phyloP scores from a whole-genome alignment of 2,888 invertebrate genomes.

The Thecocarcelia acutangulata region DNA sequence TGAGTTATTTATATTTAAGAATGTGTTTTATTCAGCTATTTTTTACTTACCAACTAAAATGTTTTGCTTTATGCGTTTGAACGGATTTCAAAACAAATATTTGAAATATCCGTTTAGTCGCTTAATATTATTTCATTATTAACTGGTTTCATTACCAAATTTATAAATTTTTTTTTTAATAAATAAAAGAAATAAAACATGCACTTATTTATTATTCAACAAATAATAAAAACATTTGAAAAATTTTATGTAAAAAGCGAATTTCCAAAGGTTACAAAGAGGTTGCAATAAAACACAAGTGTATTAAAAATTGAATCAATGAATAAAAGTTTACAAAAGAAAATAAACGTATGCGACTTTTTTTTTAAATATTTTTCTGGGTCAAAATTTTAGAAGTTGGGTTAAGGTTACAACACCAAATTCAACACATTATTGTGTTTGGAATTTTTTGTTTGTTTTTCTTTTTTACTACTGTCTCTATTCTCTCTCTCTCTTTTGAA shows the following conservation, averaged over 20 bases:
- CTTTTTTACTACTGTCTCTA: neutral
- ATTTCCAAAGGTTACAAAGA: slow-evolving; percentile 27
- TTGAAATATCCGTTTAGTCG: slow-evolving; percentile 67
- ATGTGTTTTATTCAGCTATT: neutral
- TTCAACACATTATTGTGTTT: slow-evolving; percentile 21
- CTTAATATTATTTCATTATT: slow-evolving; percentile 68
- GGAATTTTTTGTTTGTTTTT: neutral
- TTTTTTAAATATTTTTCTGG: slow-evolving; percentile 51
- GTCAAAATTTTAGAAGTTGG: slow-evolving; percentile 65
- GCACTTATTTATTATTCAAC: slow-evolving; percentile 27
- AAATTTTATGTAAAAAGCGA: slow-evolving; percentile 14
- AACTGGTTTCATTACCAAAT: slow-evolving; percentile 30
- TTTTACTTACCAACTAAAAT: slow-evolving; percentile 65
- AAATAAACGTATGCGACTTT: slow-evolving; percentile 17
- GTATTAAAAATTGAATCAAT: slow-evolving; percentile 10
- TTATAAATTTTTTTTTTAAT: neutral
- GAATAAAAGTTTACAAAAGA: neutral
- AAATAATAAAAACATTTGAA: neutral
- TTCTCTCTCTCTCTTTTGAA: slow-evolving; percentile 7
- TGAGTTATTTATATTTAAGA: neutral
- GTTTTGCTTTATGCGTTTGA: slow-evolving; percentile 59
- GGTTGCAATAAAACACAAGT: neutral
- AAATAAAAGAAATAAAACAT: slow-evolving; percentile 52
- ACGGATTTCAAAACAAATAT: slow-evolving; percentile 65
- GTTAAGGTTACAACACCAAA: slow-evolving; percentile 65